Base-by-base conservation (phyloP, 2,888 invertebrate species). In the Yponomeuta malinellus region DNA sequence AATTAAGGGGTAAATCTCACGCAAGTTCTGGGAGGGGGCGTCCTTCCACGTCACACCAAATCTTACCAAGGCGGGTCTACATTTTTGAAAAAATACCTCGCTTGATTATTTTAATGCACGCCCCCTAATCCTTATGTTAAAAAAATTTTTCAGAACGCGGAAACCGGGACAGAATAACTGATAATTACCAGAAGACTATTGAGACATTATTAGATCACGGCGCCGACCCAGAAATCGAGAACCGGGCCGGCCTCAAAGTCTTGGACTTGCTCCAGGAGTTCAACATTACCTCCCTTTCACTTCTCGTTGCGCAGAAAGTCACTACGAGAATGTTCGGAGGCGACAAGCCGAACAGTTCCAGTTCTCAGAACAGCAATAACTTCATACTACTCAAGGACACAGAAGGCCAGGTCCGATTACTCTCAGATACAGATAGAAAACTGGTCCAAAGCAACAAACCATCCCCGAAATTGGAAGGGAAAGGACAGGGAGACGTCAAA, bases 251-350 rank as follows among this genome's bases (percentile, higher is more conserved):
- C 0, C 81, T 82, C 0, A 91, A 83, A 65, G 88, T 93, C 0
- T 89, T 89, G 70, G 80, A 83, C 0, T 79, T 93, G 0, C 79
- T 93, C 0, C 82, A 84, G 9, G 93, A 93, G 69, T 81, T 86
- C 67, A 83, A 79, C 23, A 81, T 83, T 1, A 71, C 74, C 0
- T 81, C 84, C 0, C 65, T 90, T 0, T 87, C 87, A 0, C 79
- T 83, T 76, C 70, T 87, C 0, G 76, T 89, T 64, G 86, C 85
- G 0, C 84, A 83, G 64, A 86, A 82, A 69, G 33, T 86, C 0
- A 79, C 82, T 0, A 71, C 77, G 0, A 82, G 79, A 48, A 79
- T 74, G 31, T 73, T 70, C 4, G 74, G 78, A 0, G 74, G 78
- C 0, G 76, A 76, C 0, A 73, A 75, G 9, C 33, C 73, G 2